A percentile compares a stretch with the other conserved stretches of the same genome.
phyloP scores from a whole-genome alignment of 2,113 vertebrate species.

The Antechinus flavipes region DNA sequence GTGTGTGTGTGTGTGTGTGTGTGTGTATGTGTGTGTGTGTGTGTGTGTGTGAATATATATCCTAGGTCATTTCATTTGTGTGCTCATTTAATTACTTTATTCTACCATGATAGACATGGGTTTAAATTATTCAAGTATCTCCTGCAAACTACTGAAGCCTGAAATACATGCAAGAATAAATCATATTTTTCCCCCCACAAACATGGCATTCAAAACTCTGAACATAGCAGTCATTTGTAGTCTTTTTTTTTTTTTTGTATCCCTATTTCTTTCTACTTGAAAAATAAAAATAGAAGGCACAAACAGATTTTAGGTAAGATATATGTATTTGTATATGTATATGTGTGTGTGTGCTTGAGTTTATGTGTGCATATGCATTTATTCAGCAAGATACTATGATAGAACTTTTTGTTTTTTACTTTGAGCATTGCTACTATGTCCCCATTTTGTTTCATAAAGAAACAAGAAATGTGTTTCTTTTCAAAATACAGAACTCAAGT shows the following conservation, averaged over 20 bases:
- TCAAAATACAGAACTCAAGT: not conserved
- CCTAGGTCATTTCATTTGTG: not conserved
- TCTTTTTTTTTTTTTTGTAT: not conserved
- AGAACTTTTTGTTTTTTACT: not conserved
- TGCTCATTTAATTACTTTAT: not conserved
- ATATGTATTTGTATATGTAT: too few relatives aligned
- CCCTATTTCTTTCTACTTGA: not conserved
- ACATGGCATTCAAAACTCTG: accelerated
- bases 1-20: not conserved
- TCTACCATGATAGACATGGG: not conserved
- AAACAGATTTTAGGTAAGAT: not conserved
- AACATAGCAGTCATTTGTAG: not conserved
- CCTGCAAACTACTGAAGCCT: not conserved
- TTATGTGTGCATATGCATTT: not conserved
- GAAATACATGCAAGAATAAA: not conserved
- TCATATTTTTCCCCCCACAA: accelerated
- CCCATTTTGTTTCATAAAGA: not conserved
- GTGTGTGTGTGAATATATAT: not conserved
- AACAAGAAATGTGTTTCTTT: not conserved
- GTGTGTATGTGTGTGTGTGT: not conserved
- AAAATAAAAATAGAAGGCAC: not conserved
- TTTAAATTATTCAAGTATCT: not conserved
- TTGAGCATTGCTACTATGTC: not conserved
- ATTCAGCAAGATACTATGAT: not conserved
- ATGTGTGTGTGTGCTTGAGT: not conserved